Base-by-base conservation (phyloP, 2,888 invertebrate genomes). In the Spatulosminthurus flaviceps region DNA sequence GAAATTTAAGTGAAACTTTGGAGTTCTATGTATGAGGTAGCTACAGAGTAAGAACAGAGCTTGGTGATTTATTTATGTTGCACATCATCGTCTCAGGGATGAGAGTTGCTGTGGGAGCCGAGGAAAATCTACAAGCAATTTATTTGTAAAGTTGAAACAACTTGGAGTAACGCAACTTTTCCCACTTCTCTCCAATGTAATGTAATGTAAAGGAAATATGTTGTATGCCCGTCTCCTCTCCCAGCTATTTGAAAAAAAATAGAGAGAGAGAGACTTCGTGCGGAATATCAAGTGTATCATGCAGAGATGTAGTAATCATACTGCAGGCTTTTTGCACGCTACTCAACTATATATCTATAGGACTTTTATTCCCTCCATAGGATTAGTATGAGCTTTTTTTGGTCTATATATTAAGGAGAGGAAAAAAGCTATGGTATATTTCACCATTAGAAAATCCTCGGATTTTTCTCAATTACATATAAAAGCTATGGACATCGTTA, bases 91-190 rank as follows among this genome's bases (percentile, higher is more conserved):
- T 51, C 61, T 19, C 74, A 74, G 61, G n/a, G n/a, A n/a, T n/a
- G n/a, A n/a, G 34, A 74, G 61, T 75, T 34, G 41, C n/a, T n/a
- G 41, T 42, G 26, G 51, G 26, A 76, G 76, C 76, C 76, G 76
- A 76, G 43, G 74, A 66, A 69, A 76, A 76, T 67, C 66, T 66
- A 76, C 67, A 76, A 76, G 76, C 76, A 76, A 76, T 76, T 76
- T 76, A 76, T 76, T 76, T 67, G 76, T 76, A 69, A 76, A 76
- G 66, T 76, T 26, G 66, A 76, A 76, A 76, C 60, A 64, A 74
- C 61, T 74, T 74, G 51, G 21, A 60, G 61, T 74, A 74, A 64
- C 28, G 42, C 74, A 34, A 60, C 29, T 70, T 41, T 41, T 70
- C 70, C 28, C 41, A 21, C 34, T 70, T 51, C 51, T 16, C 51